Base-by-base conservation (phyloP, 2,888 invertebrate species). In the Eupsilia transversa region DNA sequence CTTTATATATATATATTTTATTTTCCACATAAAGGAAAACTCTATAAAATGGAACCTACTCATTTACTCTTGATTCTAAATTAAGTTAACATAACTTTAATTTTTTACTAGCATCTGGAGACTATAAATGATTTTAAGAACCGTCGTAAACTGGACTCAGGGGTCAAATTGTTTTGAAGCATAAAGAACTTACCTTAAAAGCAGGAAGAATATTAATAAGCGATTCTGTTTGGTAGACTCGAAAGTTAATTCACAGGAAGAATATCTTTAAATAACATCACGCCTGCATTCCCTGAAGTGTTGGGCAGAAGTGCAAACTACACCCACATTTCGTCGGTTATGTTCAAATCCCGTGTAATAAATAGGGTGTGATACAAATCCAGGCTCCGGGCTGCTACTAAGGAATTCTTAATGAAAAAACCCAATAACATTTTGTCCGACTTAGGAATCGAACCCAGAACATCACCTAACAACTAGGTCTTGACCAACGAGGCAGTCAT, bases 41-140 rank as follows among this genome's bases (percentile, higher is more conserved):
- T 56, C n/a, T 10, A 33, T 38, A 38, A 41, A 74, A 38, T 20
- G 9, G 3, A 30, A 49, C 27, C 43, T 61, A 35, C 46, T 57
- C 56, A 38, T 71, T 57, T 17, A 56, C 27, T 38, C 10, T 46
- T 56, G 54, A n/a, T 30, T 46, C 38, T 10, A 23, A 56, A 9
- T 54, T 61, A 74, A 67, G 38, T 49, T 49, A n/a, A 5, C 6
- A n/a, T 23, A 66, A 78, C 38, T 65, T 46, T 17, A n/a, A 27
- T 14, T 65, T 72, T 75, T 65, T 56, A 80, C 2, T 54, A 65
- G n/a, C 7, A 14, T 65, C 38, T 52, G 23, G 77, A 27, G 74
- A 59, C 52, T 41, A 27, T 54, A n/a, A 59, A 79, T 64, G 56
- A 64, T 72, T 72, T 65, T 46, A 46, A 27, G 23, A 77, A 80